Evolutionary conservation across 2,797 vertebrate genomes (phyloP), one percentile per base, ranked within the genome.

Genomic region (Todus mexicanus): DNA sequence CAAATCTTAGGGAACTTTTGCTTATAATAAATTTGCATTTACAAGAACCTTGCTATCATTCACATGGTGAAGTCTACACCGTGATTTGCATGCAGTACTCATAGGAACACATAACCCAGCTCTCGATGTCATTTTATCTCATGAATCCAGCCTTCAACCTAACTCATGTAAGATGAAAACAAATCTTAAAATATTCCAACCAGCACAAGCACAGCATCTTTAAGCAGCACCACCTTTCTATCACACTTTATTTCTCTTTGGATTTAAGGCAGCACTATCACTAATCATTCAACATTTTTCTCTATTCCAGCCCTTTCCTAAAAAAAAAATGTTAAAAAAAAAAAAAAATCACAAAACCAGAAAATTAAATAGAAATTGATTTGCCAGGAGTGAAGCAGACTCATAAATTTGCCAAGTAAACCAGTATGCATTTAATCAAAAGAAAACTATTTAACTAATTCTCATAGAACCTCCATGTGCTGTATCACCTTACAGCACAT

Each of bases 71-170:
- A 82, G 66, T n/a, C 72, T 87, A 40, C 60, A 35, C 27, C 8
- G 3, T 35, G n/a, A 94, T 96, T 89, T 95, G 73, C 74, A 95
- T 88, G 63, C 93, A 89, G 53, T 54, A 47, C 89, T 84, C 77
- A 61, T 42, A 79, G 71, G 53, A 89, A 50, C 37, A 60, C 74
- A 77, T 38, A 92, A 89, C 73, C 90, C 31, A 76, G 15, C 85
- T 95, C 85, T 84, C 16, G 2, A 84, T 95, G 73, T 91, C 68
- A 75, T 92, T 96, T 96, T 95, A 95, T 95, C 96, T 95, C 78
- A 0, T 73, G 92, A 95, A 94, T 92, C 76, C 94, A 96, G 94
- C 93, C 90, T 95, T 97, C 92, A 92, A 78, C 81, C 71, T 84
- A 80, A 64, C 63, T 89, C 86, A 51, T 53, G 47, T 84, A 92